Evolutionary conservation across 2,797 vertebrate species (phyloP).

Genomic region (Melanotaenia pygmaea): DNA sequence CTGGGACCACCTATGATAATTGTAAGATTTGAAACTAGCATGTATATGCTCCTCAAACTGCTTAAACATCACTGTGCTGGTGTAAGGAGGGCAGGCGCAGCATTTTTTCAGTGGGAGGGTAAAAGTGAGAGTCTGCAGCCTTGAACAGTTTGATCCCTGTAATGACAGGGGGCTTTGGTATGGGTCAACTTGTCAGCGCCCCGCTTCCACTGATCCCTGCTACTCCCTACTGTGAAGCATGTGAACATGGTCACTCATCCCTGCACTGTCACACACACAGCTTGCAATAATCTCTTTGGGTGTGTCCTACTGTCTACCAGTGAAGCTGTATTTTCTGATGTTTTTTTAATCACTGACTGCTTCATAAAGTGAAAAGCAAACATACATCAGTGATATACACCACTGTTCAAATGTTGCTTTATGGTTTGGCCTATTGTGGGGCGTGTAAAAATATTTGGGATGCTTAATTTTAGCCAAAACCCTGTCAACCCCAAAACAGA

Average conservation of each 20-base stretch:
- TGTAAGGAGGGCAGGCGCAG: conserved; percentile 8
- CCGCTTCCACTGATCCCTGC: conserved; percentile 62
- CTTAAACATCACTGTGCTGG: conserved; percentile 14
- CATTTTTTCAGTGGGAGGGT: conserved; percentile 52
- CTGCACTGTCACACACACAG: conserved; percentile 1
- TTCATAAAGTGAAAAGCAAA: conserved; percentile 38
- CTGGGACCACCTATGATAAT: conserved; percentile 9
- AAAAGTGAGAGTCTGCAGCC: conserved; percentile 70
- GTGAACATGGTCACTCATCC: conserved; percentile 42
- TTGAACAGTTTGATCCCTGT: conserved; percentile 75
- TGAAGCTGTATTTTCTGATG: conserved; percentile 28
- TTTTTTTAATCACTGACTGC: conserved; percentile 38
- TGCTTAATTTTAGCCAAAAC: conserved; percentile 63
- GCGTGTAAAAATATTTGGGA: conserved; percentile 63
- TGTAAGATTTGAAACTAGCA: conserved; percentile 15
- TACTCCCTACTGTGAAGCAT: conserved; percentile 56
- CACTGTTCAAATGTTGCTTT: conserved; percentile 41
- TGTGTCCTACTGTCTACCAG: conserved; percentile 38
- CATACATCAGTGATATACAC: conserved; percentile 43
- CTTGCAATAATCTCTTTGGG: conserved; percentile 31
- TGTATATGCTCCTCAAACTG: background rate
- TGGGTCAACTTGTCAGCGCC: conserved; percentile 73
- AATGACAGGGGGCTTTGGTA: conserved; percentile 75
- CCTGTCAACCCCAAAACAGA: conserved; percentile 73
- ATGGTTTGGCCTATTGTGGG: conserved; percentile 37